Percentiles rank a stretch among this genome's conserved stretches.
Evolutionary conservation across 2,113 vertebrate genomes (phyloP).

Genomic region (Chaetura pelagica): DNA sequence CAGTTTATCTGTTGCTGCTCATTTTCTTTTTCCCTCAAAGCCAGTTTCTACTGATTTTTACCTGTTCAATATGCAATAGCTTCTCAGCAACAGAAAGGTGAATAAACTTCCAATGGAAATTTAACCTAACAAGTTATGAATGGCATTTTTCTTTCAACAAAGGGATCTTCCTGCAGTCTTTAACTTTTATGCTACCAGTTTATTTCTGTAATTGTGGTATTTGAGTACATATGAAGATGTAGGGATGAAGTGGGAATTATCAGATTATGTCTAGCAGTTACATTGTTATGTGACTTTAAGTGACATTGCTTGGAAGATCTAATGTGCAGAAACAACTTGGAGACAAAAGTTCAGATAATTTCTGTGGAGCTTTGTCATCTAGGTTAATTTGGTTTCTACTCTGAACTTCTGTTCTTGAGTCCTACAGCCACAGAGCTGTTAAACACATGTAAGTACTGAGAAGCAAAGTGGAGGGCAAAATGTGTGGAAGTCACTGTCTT

Average conservation of each 20-base stretch:
- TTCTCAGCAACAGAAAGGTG: neutral
- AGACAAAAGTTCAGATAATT: neutral
- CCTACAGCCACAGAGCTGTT: neutral
- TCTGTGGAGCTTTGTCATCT: neutral
- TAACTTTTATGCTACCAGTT: neutral
- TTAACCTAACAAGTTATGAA: neutral
- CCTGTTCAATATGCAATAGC: neutral
- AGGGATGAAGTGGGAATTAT: neutral
- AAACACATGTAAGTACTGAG: neutral
- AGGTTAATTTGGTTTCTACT: neutral
- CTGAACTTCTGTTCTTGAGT: neutral
- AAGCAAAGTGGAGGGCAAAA: neutral
- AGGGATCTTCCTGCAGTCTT: neutral
- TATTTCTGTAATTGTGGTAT: neutral
- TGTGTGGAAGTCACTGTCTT: neutral
- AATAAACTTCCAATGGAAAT: neutral
- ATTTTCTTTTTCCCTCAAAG: neutral
- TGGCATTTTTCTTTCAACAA: neutral
- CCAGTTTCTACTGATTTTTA: neutral
- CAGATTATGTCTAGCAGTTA: neutral
- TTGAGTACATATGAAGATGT: neutral
- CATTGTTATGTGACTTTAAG: neutral
- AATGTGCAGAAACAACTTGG: neutral
- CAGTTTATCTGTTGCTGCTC: neutral
- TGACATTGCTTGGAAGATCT: neutral